Evolutionary conservation across 2,888 invertebrate species (phyloP).

Genomic region (Lottia gigantea): DNA sequence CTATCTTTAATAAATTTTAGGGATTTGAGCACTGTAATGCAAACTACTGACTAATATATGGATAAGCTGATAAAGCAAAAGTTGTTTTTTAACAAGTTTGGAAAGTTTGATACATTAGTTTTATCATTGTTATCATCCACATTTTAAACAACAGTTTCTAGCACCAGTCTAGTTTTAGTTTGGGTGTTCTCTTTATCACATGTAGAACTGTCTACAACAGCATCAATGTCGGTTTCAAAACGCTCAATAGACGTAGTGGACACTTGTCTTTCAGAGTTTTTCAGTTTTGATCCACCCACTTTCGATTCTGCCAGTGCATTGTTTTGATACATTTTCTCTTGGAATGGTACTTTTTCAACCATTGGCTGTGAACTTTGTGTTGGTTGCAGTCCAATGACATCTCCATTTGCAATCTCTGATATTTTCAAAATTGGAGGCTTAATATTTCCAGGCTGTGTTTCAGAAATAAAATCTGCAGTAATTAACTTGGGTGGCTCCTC

Average conservation of each 20-base stretch:
- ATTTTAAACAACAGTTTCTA: background rate
- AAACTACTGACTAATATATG: too few species aligned
- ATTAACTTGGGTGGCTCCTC: background rate
- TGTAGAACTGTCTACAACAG: background rate
- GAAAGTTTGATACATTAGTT: too few species aligned
- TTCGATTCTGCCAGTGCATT: background rate
- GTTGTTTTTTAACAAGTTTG: too few species aligned
- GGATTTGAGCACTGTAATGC: too few species aligned
- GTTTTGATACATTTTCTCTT: background rate
- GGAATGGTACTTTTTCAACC: background rate
- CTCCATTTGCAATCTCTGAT: constrained; percentile 1
- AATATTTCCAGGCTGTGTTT: background rate
- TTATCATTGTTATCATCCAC: background rate
- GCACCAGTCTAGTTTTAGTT: background rate
- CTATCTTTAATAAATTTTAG: too few species aligned
- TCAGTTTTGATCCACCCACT: background rate
- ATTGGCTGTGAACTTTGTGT: background rate
- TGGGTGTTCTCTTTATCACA: background rate
- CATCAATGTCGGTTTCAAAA: background rate
- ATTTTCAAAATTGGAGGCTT: constrained; percentile 14
- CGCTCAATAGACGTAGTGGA: constrained; percentile 1
- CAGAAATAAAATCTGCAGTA: background rate
- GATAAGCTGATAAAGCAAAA: too few species aligned
- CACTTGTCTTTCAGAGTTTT: background rate
- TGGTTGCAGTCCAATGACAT: background rate